A percentile compares a stretch with the other conserved stretches of the same genome.
Conservation (phyloP, 2,113 vertebrate species). For the Poeciliopsis retropinna region DNA sequence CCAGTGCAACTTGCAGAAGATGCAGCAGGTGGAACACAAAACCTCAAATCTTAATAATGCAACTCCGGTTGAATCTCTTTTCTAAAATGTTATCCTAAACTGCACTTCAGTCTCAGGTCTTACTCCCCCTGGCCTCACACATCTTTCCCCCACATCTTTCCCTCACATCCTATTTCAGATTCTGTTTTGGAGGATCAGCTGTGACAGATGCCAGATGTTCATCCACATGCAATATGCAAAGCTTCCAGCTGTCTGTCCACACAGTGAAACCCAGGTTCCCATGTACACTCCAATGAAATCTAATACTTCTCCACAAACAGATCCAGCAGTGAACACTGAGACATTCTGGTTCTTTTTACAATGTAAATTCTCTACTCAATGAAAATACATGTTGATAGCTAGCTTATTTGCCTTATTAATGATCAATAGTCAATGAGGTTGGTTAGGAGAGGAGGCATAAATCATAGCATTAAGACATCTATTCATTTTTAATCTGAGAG, state of each 20-base stretch:
- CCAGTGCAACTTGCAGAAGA: slow-evolving; percentile 49
- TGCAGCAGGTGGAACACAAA: slow-evolving; percentile 4
- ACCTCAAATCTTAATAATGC: background rate
- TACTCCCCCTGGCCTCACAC: too few species aligned
- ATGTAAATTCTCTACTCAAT: background rate
- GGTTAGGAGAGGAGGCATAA: background rate
- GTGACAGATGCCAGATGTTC: slow-evolving; percentile 59
- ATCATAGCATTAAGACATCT: background rate
- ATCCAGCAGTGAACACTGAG: background rate
- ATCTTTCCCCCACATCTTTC: background rate
- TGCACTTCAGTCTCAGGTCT: background rate
- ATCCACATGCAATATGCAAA: slow-evolving; percentile 59
- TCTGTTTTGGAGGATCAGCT: slow-evolving; percentile 25
- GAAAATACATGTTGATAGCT: background rate
- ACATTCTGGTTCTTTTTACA: background rate
- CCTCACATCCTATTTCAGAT: slow-evolving; percentile 1
- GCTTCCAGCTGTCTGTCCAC: slow-evolving; percentile 43
- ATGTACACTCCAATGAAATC: background rate
- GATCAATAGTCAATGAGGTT: background rate
- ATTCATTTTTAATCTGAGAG: background rate
- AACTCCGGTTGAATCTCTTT: background rate
- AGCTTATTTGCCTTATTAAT: background rate
- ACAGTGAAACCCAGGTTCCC: slow-evolving; percentile 8
- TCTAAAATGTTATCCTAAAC: background rate
- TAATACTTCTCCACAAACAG: background rate